A percentile compares a stretch with the other conserved stretches of the same genome.
phyloP scores from a whole-genome alignment of 2,113 vertebrate species.

The Phrynocephalus versicolor region DNA sequence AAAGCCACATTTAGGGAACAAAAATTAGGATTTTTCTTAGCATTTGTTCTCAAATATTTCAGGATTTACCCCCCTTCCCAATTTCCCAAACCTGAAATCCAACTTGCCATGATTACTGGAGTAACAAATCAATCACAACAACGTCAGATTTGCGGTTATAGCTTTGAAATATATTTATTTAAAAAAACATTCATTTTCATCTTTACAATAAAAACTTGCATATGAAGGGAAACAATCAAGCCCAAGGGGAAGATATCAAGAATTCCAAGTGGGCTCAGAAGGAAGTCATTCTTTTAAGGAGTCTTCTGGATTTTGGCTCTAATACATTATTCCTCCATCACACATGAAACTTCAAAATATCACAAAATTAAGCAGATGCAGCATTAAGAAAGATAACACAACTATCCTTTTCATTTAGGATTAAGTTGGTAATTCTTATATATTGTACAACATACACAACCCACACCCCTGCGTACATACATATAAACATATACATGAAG shows the following conservation, averaged over 20 bases:
- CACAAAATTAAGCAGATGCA: slow-evolving; percentile 48
- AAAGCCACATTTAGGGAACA: background rate
- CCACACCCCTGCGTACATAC: slow-evolving; percentile 55
- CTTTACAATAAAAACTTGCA: background rate
- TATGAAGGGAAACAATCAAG: slow-evolving; percentile 2
- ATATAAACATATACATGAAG: slow-evolving; percentile 44
- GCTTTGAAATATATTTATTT: background rate
- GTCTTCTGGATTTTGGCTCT: too few species aligned
- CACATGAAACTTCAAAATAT: slow-evolving; percentile 25
- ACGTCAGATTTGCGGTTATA: background rate
- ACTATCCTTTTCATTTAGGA: slow-evolving; percentile 80
- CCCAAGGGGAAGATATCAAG: background rate
- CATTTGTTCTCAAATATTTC: background rate
- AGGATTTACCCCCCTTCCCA: background rate
- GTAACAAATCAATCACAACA: background rate
- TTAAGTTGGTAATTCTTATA: slow-evolving; percentile 70
- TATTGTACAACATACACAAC: slow-evolving; percentile 46
- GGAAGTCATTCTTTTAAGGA: too few species aligned
- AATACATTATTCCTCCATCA: slow-evolving; percentile 38
- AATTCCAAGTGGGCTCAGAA: background rate
- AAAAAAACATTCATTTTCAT: background rate
- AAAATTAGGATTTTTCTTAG: background rate
- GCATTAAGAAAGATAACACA: slow-evolving; percentile 70
- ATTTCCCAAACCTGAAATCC: background rate
- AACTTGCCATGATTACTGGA: background rate